Percentiles rank a stretch among this genome's conserved stretches.
Conservation (phyloP, 2,113 vertebrate genomes). For the Lucifuga dentata region DNA sequence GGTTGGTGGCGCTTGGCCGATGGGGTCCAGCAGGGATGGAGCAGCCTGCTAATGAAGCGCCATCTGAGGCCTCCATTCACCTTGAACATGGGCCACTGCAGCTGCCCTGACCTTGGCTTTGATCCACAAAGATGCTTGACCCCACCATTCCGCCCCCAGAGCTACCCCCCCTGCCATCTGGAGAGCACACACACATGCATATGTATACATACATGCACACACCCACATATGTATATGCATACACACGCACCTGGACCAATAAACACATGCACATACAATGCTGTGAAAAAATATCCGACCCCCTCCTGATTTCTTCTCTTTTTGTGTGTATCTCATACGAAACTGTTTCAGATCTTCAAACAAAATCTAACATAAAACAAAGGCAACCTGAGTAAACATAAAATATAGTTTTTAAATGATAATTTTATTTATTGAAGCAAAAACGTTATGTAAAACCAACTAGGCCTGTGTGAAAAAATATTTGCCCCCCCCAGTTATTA, state of each 20-base stretch:
- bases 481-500: no score
- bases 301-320: no score
- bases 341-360: no score
- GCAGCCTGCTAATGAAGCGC: slow-evolving; percentile 83
- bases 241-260: background rate
- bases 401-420: no score
- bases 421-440: no score
- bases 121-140: slow-evolving; percentile 84
- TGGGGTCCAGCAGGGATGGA: slow-evolving; percentile 72
- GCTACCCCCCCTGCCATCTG: slow-evolving; percentile 79
- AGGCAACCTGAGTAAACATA: no score
- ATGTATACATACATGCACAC: slow-evolving; percentile 70
- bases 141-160: slow-evolving; percentile 78
- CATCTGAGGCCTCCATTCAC: slow-evolving; percentile 85
- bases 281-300: no score
- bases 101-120: slow-evolving; percentile 87
- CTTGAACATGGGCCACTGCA: slow-evolving; percentile 85
- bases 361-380: no score
- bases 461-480: no score
- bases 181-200: slow-evolving; percentile 70
- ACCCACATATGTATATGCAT: slow-evolving; percentile 67
- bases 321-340: no score
- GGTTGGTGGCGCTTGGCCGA: slow-evolving; percentile 53
- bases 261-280: slow-evolving; percentile 5
- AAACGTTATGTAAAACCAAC: no score